Evolutionary conservation across 1,140 invertebrate species (phyloP).

Genomic region (Phthorimaea operculella): DNA sequence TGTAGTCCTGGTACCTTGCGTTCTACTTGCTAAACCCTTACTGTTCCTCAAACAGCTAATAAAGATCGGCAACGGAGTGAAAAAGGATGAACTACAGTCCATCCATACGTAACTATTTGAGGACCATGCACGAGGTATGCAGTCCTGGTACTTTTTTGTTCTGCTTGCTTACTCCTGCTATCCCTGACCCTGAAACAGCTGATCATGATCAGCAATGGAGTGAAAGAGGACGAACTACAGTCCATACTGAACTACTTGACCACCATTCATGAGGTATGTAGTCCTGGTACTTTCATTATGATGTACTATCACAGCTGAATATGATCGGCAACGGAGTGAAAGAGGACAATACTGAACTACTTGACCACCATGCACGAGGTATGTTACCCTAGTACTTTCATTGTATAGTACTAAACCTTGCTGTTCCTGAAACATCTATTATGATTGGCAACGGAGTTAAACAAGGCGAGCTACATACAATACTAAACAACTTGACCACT

Average conservation of each 20-base stretch:
- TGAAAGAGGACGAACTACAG: slow-evolving; percentile 95
- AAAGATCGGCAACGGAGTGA: slow-evolving; percentile 95
- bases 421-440: slow-evolving; percentile 95
- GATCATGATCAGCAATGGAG: slow-evolving; percentile 90
- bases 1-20: slow-evolving; percentile 18
- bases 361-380: slow-evolving; percentile 97
- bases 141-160: slow-evolving; percentile 14
- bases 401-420: slow-evolving; percentile 67
- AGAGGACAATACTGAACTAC: slow-evolving; percentile 98
- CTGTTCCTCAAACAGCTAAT: slow-evolving; percentile 98
- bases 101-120: slow-evolving; percentile 98
- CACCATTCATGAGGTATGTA: slow-evolving; percentile 90
- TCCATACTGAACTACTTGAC: slow-evolving; percentile 98
- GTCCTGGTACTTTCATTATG: slow-evolving; percentile 13
- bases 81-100: slow-evolving; percentile 98
- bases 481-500: slow-evolving; percentile 97
- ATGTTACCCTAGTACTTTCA: slow-evolving; percentile 24
- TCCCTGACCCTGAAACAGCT: slow-evolving; percentile 90
- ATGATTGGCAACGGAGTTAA: slow-evolving; percentile 97
- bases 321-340: slow-evolving; percentile 97
- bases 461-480: slow-evolving; percentile 96
- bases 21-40: slow-evolving; percentile 48
- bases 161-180: background rate
- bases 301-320: slow-evolving; percentile 75
- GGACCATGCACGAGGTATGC: slow-evolving; percentile 92